phyloP scores from a whole-genome alignment of 2,888 invertebrate species.

The Microplitis manilae region DNA sequence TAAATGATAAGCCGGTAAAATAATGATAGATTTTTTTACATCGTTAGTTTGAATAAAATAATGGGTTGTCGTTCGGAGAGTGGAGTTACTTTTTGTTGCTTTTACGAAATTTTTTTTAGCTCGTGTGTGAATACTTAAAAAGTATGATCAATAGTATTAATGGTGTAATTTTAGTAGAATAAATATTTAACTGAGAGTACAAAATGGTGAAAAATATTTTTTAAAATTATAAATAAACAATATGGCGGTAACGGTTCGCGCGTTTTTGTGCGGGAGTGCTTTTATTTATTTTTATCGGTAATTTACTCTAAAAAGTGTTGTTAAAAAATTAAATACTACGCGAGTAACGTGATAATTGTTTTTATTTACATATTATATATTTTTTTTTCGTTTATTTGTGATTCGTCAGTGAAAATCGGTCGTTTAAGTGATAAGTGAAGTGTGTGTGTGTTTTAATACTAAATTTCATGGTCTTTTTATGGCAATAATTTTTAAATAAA shows the following conservation, averaged over 20 bases:
- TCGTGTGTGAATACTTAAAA: background rate
- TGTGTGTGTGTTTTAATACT: background rate
- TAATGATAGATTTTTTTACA: background rate
- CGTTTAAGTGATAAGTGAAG: background rate
- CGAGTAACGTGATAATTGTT: background rate
- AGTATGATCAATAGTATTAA: background rate
- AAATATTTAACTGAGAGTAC: background rate
- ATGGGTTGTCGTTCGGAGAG: background rate
- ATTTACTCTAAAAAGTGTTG: background rate
- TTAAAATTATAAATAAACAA: background rate
- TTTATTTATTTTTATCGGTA: background rate
- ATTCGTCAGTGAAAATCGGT: background rate
- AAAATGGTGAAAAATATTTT: background rate
- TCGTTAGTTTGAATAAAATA: background rate
- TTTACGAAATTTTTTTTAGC: background rate
- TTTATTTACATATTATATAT: background rate
- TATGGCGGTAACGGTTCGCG: background rate
- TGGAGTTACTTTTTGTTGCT: background rate
- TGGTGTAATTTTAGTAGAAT: background rate
- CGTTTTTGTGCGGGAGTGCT: background rate
- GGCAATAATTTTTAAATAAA: background rate
- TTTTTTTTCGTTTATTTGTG: background rate
- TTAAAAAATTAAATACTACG: background rate
- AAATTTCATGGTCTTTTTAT: background rate
- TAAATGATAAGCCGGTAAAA: background rate